Evolutionary conservation across 2,797 vertebrate species (phyloP), one percentile per base, ranked within the genome.

Genomic region (Girardinus metallicus): DNA sequence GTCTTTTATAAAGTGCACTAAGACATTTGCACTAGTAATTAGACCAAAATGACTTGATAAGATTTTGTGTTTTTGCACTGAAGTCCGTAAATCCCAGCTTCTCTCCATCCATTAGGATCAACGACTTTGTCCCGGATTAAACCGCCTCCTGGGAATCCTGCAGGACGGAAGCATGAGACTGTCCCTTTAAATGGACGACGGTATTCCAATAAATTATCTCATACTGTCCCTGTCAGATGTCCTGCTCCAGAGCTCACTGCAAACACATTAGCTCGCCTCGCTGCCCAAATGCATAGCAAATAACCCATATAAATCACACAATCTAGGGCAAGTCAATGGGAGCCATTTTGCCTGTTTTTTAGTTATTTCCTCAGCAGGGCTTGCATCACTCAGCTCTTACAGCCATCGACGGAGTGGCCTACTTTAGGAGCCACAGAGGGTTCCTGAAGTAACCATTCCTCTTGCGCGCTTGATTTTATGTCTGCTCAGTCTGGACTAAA

Each of bases 281-380:
- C 88, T 91, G 92, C 91, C 93, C 91, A 91, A 93, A 94, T 86
- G 92, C 93, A 92, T 92, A 90, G 83, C 89, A 92, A 94, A 95
- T 92, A 94, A 92, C 92, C 90, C 90, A 91, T 86, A 95, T 95
- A 94, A 93, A 95, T 94, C 94, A 94, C 84, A 88, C 91, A 93
- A 95, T 94, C 92, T 94, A 91, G 94, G 94, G 91, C 94, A 94
- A 93, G 92, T 93, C 93, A 92, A 90, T 92, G 91, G 88, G 92
- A 91, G 83, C 72, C 81, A 84, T 88, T 91, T 85, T 83, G 85
- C 84, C 86, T 82, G 78, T 91, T 92, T 93, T 89, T 89, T 76
- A 62, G 80, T 92, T 91, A 90, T 91, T 93, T 93, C 92, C 89
- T 94, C 92, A 93, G 92, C 87, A 1, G 77, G 71, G 81, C 90